A percentile compares a stretch with the other conserved stretches of the same genome.
phyloP scores from a whole-genome alignment of 2,113 vertebrate species.

The Anguilla japonica region DNA sequence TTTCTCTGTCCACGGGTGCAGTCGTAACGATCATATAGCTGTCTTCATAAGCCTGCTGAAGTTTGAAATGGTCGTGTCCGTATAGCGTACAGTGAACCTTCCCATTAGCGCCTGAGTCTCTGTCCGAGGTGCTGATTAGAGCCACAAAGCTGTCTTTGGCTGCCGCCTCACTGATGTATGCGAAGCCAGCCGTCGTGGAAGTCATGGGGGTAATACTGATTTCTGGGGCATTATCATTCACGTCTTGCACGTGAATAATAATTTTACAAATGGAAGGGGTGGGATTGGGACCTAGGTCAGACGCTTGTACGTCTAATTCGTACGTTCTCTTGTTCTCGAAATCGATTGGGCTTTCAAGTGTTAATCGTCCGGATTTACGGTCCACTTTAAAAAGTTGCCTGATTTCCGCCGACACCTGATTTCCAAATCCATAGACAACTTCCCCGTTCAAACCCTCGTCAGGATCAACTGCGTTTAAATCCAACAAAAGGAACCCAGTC shows the following conservation, averaged over 20 bases:
- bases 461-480: slow-evolving; percentile 84
- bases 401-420: slow-evolving; percentile 82
- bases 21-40: slow-evolving; percentile 94
- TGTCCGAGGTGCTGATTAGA: slow-evolving; percentile 91
- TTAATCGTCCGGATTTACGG: slow-evolving; percentile 82
- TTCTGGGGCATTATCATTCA: slow-evolving; percentile 92
- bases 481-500: slow-evolving; percentile 79
- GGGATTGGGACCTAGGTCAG: slow-evolving; percentile 85
- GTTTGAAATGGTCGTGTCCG: slow-evolving; percentile 86
- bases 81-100: slow-evolving; percentile 91
- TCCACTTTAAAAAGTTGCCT: slow-evolving; percentile 86
- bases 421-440: slow-evolving; percentile 85
- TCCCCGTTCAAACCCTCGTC: slow-evolving; percentile 92
- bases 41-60: slow-evolving; percentile 92
- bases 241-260: slow-evolving; percentile 87
- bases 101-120: slow-evolving; percentile 86
- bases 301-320: slow-evolving; percentile 89
- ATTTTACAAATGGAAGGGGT: slow-evolving; percentile 85
- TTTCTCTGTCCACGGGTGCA: slow-evolving; percentile 80
- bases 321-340: slow-evolving; percentile 89
- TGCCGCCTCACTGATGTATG: slow-evolving; percentile 79
- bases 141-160: slow-evolving; percentile 90
- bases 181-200: slow-evolving; percentile 73
- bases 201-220: slow-evolving; percentile 89
- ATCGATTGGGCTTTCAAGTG: slow-evolving; percentile 81